phyloP scores from a whole-genome alignment of 2,113 vertebrate genomes.

The Oncorhynchus clarkii region DNA sequence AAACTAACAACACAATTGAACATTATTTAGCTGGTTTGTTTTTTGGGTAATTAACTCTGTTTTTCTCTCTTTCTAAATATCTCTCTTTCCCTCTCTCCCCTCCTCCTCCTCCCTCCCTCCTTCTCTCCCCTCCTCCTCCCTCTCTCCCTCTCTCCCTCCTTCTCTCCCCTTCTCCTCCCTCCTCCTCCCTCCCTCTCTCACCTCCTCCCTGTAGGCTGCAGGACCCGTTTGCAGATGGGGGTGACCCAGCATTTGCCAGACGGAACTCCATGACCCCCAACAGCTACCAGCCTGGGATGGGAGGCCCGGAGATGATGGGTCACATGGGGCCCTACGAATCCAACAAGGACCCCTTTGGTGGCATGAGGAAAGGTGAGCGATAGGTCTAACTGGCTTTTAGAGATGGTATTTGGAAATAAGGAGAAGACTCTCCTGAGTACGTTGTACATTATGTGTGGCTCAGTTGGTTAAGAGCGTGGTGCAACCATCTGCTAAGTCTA shows the following conservation, averaged over 20 bases:
- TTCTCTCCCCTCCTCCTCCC: background rate
- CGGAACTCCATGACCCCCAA: constrained; percentile 95
- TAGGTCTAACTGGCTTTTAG: too few species aligned
- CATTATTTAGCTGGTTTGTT: too few species aligned
- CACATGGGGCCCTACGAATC: constrained; percentile 92
- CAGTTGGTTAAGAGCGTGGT: too few species aligned
- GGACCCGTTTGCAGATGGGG: constrained; percentile 93
- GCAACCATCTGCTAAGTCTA: background rate
- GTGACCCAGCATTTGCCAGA: constrained; percentile 90
- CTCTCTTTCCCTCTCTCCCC: too few species aligned
- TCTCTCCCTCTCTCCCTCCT: background rate
- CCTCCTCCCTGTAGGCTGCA: constrained; percentile 79
- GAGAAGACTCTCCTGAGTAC: too few species aligned
- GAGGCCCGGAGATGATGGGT: constrained; percentile 90
- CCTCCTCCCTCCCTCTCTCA: background rate
- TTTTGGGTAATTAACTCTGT: too few species aligned
- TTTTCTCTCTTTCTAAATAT: too few species aligned
- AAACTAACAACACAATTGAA: background rate
- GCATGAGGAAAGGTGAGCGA: constrained; percentile 94
- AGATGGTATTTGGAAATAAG: too few species aligned
- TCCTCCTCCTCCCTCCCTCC: too few species aligned
- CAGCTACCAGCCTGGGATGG: constrained; percentile 92
- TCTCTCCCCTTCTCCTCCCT: too few species aligned
- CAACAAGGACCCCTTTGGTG: constrained; percentile 94
- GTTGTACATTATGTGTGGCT: too few species aligned